These are phyloP conservation scores for Polymixis flavicincta DNA, from an alignment of 2,888 invertebrate species.

Conservation along the genomic window DNA sequence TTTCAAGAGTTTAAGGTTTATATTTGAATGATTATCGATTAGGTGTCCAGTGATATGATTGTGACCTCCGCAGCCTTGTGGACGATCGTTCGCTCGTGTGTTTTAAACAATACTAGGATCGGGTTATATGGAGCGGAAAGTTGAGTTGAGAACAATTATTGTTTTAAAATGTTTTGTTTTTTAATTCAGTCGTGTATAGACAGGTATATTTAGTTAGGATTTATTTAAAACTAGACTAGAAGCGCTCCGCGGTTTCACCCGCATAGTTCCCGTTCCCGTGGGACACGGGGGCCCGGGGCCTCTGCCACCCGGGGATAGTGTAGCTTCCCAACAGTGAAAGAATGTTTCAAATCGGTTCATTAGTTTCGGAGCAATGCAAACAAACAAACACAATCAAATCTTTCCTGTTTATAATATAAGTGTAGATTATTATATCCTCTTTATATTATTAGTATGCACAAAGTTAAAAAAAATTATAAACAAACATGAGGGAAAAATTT, in stretches of 20 bases:
- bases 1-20: conserved; percentile 9
- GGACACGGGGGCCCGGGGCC: too few relatives aligned
- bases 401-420: too few relatives aligned
- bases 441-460: too few relatives aligned
- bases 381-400: too few relatives aligned
- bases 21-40: conserved; percentile 16
- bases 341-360: too few relatives aligned
- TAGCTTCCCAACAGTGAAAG: too few relatives aligned
- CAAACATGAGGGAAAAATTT: neutral
- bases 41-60: conserved; percentile 31
- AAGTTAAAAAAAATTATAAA: neutral
- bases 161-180: neutral
- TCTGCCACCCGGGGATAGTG: too few relatives aligned
- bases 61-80: conserved; percentile 55
- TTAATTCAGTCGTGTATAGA: neutral
- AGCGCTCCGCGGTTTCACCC: too few relatives aligned
- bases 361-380: too few relatives aligned
- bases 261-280: too few relatives aligned
- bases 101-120: conserved; percentile 49
- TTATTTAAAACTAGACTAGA: too few relatives aligned
- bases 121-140: conserved; percentile 41
- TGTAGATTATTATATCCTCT: too few relatives aligned
- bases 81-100: conserved; percentile 36
- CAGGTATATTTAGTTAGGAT: neutral
- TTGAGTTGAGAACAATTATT: neutral